Conservation (phyloP, 2,113 vertebrate species). For the Lamprotornis superbus region DNA sequence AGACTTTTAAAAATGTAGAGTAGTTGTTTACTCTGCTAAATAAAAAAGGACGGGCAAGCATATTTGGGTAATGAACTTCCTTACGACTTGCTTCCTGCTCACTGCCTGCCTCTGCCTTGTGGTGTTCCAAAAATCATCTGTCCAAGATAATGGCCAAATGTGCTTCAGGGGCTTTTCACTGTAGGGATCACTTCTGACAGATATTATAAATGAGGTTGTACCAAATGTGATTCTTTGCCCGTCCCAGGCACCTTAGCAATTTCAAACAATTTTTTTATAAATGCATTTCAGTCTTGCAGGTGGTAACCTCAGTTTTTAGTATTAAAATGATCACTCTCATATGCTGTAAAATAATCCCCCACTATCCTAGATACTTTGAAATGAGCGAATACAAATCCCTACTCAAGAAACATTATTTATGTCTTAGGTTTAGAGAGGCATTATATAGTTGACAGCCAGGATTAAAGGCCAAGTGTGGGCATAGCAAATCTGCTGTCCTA, state of each 20-base stretch:
- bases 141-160: neutral
- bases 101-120: neutral
- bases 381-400: neutral
- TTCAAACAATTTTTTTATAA: neutral
- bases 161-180: neutral
- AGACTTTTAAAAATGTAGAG: neutral
- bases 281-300: neutral
- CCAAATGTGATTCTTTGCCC: neutral
- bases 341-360: neutral
- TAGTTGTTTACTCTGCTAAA: neutral
- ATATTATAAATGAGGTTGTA: neutral
- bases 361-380: neutral
- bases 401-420: neutral
- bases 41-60: neutral
- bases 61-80: neutral
- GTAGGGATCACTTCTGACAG: neutral
- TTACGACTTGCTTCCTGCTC: neutral
- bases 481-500: neutral
- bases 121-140: neutral
- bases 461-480: neutral
- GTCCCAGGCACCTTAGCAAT: neutral
- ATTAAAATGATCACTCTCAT: neutral
- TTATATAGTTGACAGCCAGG: neutral
- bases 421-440: neutral
- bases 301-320: neutral